Base-by-base conservation (phyloP, 2,797 vertebrate species). In the Tragelaphus eurycerus region DNA sequence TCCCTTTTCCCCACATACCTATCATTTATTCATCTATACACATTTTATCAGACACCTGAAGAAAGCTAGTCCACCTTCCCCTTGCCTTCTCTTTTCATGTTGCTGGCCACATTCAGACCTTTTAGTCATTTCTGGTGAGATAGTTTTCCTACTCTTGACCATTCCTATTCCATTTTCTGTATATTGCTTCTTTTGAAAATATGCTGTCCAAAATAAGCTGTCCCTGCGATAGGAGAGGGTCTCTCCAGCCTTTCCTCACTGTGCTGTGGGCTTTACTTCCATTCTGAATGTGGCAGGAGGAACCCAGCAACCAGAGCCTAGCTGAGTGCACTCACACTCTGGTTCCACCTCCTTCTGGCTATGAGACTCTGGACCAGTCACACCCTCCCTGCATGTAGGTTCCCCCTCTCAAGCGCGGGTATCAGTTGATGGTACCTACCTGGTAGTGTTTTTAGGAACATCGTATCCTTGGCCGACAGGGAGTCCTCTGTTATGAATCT, bases 371-470 rank as follows among this genome's bases (percentile, higher is more conserved):
- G 67, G n/a, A 5, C 17, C 38, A 59, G 29, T 46, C 29, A 8
- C 23, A 3, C 14, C 6, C n/a, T 48, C 50, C 31, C 1, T 59
- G 25, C 31, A 25, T 0, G 0, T 13, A 13, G 4, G 5, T 62
- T 34, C 57, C 59, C 90, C 23, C 13, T 34, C 12, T 10, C 2
- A 7, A 38, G 9, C 6, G 21, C 0, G 14, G 7, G 25, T 60
- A 1, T 84, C 25, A 29, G 25, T 84, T 11, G n/a, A 29, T 14
- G 64, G 43, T 15, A 79, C 3, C 16, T 34, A 0, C 43, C 34
- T 8, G 25, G 7, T 29, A 12, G 14, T 5, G 25, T 8, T 52
- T 6, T 15, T 29, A 55, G 25, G 55, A 74, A 6, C 55, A 43
- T 12, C 4, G 4, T 4, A 23, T 57, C 16, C 7, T 74, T 13